These are phyloP conservation scores for Opisthograptis luteolata DNA, from an alignment of 2,888 invertebrate genomes.

Conservation along the genomic window DNA sequence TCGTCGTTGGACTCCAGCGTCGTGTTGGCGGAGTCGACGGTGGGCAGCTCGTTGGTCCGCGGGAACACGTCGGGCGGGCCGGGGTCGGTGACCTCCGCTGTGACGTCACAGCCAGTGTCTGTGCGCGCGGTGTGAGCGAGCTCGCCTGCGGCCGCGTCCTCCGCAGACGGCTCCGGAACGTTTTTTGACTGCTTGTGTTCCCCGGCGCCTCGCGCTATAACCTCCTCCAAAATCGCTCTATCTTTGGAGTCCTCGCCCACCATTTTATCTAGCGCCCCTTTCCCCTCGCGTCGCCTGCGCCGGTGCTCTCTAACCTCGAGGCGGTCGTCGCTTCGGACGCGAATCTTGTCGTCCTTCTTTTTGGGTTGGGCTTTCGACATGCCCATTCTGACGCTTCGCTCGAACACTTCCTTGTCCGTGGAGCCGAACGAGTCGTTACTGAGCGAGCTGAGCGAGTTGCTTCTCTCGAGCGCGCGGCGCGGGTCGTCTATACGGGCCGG, in stretches of 20 bases:
- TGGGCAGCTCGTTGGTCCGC: constrained; percentile 4
- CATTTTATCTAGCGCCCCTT: constrained; percentile 56
- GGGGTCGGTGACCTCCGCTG: neutral
- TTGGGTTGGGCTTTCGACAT: constrained; percentile 66
- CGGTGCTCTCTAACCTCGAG: constrained; percentile 37
- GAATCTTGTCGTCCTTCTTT: constrained; percentile 24
- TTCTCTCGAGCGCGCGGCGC: constrained; percentile 35
- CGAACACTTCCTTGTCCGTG: constrained; percentile 87
- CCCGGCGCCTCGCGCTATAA: constrained; percentile 85
- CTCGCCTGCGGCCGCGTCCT: constrained; percentile 81
- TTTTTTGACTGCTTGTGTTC: constrained; percentile 85
- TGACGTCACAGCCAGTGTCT: constrained; percentile 71
- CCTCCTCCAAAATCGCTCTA: constrained; percentile 84
- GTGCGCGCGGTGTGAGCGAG: constrained; percentile 65
- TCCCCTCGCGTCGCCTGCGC: constrained; percentile 31
- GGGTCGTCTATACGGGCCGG: constrained; percentile 50
- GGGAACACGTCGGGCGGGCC: constrained; percentile 2
- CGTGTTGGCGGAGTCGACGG: constrained; percentile 44
- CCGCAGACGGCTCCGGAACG: constrained; percentile 90
- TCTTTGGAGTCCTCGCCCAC: constrained; percentile 59
- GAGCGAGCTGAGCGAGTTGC: constrained; percentile 65
- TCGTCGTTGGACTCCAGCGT: constrained; percentile 47
- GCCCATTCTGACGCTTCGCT: constrained; percentile 90
- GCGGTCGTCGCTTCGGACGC: constrained; percentile 58
- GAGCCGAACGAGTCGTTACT: constrained; percentile 84